Evolutionary conservation across 2,888 invertebrate genomes (phyloP), one percentile per base, ranked within the genome.

Genomic region (Plagodis pulveraria): DNA sequence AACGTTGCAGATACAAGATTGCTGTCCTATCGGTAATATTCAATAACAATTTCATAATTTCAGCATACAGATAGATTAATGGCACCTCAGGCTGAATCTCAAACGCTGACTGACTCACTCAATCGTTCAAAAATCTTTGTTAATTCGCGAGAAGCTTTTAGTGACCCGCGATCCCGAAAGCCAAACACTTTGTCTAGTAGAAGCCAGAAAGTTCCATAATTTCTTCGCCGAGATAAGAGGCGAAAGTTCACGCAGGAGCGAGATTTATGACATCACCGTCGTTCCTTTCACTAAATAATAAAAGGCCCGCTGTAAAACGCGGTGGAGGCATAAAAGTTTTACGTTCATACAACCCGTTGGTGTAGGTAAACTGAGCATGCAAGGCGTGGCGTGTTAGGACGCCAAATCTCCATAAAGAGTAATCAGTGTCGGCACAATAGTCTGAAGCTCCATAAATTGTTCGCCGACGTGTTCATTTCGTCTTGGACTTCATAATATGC

Each of bases 241-340:
- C 87, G 87, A 91, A 90, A 91, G 91, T 91, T 92, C 91, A 91
- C 89, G 90, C 90, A 89, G 91, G 87, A 91, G 87, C 88, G 82
- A 91, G 91, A 92, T 91, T 92, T 92, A 92, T 90, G 90, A 91
- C 91, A 87, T 91, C 89, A 89, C 88, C 89, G 89, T 86, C 85
- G 87, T 86, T 89, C 90, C 89, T 91, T 92, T 91, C 91, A 92
- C 91, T 92, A 92, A 91, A 92, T 92, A 92, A 92, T 91, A 90
- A 91, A 91, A 90, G 89, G 84, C 81, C 84, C 83, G 89, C 89
- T 91, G 90, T 91, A 91, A 91, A 92, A 91, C 90, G 90, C 87
- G 85, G 85, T 81, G 73, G 84, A 79, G 80, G 89, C 87, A 87
- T 92, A 92, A 91, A 92, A 91, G 83, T 91, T 91, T 91, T 90